These are phyloP conservation scores for Serilophus lunatus DNA, from an alignment of 2,113 vertebrate species.

Conservation along the genomic window DNA sequence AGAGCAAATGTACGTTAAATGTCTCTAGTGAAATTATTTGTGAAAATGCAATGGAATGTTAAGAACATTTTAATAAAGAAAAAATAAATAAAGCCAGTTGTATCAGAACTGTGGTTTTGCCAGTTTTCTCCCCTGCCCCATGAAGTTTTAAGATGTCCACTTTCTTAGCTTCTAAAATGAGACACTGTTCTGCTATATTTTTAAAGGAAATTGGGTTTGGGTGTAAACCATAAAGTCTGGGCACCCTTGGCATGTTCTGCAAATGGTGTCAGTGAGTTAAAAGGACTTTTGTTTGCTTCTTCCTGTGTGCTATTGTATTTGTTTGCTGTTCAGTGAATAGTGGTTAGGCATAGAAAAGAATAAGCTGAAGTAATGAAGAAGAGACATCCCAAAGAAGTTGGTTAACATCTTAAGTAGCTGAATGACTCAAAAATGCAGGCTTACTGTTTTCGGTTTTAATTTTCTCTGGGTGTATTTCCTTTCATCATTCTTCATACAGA, in stretches of 20 bases:
- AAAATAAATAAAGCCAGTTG: neutral
- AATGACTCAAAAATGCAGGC: neutral
- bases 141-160: neutral
- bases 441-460: conserved; percentile 6
- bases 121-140: neutral
- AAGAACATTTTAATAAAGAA: neutral
- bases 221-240: neutral
- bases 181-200: neutral
- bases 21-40: neutral
- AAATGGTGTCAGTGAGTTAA: neutral
- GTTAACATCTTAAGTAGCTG: neutral
- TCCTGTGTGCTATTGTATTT: conserved; percentile 42
- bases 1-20: neutral
- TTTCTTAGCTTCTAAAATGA: neutral
- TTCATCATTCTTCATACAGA: neutral
- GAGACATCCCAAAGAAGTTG: neutral
- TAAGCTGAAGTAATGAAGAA: neutral
- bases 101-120: neutral
- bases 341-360: neutral
- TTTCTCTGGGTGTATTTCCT: neutral
- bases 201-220: neutral
- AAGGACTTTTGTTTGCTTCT: conserved; percentile 38
- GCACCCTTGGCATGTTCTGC: neutral
- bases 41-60: neutral
- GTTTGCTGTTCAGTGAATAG: conserved; percentile 16